Evolutionary conservation across 1,140 invertebrate genomes (phyloP).

Genomic region (Vollenhovia emeryi): DNA sequence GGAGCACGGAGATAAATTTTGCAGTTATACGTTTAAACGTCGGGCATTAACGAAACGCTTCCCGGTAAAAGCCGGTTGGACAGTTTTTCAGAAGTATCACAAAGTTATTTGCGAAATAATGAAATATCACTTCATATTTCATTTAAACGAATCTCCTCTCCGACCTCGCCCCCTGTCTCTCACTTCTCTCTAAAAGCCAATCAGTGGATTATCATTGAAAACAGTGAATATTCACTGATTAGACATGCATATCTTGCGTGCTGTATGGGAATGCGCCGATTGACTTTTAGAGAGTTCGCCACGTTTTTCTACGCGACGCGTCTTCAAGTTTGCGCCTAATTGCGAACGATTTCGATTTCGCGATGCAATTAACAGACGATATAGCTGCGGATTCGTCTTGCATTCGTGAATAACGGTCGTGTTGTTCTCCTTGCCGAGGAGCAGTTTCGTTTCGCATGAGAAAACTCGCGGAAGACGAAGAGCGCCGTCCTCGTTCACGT

Average conservation of each 20-base stretch:
- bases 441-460: conserved; percentile 16
- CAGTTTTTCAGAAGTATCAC: not conserved
- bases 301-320: not conserved
- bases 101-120: not conserved
- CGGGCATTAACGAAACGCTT: not conserved
- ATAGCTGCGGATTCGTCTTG: not conserved
- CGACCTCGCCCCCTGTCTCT: no score
- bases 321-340: not conserved
- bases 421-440: not conserved
- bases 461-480: conserved; percentile 12
- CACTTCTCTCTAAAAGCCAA: no score
- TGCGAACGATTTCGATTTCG: not conserved
- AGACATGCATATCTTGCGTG: no score
- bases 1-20: not conserved
- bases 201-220: no score
- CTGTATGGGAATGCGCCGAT: no score
- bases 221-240: no score
- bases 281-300: no score
- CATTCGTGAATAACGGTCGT: not conserved
- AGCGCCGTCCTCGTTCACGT: conserved; percentile 26
- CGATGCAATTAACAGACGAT: conserved; percentile 4
- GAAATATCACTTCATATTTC: not conserved
- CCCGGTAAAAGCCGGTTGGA: not conserved
- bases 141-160: not conserved
- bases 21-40: conserved; percentile 31